Base-by-base conservation (phyloP, 2,113 vertebrate species). In the Motacilla tschutschensis region DNA sequence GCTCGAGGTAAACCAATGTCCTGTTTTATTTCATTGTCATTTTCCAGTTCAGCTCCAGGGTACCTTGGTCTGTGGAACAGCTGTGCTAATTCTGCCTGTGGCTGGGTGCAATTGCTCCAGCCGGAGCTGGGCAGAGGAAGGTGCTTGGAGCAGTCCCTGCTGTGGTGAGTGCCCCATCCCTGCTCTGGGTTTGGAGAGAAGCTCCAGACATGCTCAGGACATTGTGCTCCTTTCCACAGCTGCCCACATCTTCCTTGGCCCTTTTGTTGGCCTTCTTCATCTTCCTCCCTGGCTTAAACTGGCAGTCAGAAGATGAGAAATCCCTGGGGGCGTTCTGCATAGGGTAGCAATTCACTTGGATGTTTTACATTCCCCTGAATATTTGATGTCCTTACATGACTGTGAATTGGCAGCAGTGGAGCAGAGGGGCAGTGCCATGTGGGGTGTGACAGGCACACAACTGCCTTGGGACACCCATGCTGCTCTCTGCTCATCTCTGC, bases 391-490 rank as follows among this genome's bases (percentile, higher is more conserved):
- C 25, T 14, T 57, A 58, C 53, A 69, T 6, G 38, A 24, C 47
- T 16, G 25, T 13, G 25, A 4, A 7, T 28, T 36, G 58, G 54
- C 26, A 76, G 62, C 25, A 10, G 53, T 6, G 57, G 79, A 53
- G 73, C n/a, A 57, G 64, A 65, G 60, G 11, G 54, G 55, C 41
- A 63, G 47, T 13, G 57, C 44, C 31, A 1, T 1, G 20, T 0
- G 2, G 57, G 44, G 77, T 53, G 21, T 1, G 21, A 3, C 1
- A 14, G 86, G 12, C 11, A 10, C 58, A 31, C 71, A 14, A 1
- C 2, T 33, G 41, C 1, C 0, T 4, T 12, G 28, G 22, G 64
- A 53, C 72, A 36, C 53, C 7, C 0, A 0, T 35, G 22, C 40
- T 44, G 46, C 6, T 50, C 46, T 7, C 51, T 43, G 38, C 73